phyloP scores from a whole-genome alignment of 1,140 invertebrate genomes.

The Lineus longissimus region DNA sequence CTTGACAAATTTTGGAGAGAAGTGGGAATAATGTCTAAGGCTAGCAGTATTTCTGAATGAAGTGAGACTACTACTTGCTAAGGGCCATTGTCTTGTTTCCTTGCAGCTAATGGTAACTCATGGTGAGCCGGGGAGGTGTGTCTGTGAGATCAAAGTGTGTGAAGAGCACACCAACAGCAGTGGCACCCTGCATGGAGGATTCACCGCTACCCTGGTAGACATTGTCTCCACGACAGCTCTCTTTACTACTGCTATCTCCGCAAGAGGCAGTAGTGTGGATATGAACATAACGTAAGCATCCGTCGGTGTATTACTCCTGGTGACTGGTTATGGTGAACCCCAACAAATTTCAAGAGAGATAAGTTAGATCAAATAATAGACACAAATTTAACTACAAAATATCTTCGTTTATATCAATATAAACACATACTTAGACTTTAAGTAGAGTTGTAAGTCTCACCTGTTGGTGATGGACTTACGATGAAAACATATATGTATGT shows the following conservation, averaged over 20 bases:
- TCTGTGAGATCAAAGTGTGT: conserved; percentile 68
- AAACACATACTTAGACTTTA: too few relatives aligned
- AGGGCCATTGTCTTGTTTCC: not conserved
- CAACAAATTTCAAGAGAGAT: not conserved
- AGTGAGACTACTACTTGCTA: too few relatives aligned
- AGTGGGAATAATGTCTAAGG: too few relatives aligned
- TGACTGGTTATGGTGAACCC: not conserved
- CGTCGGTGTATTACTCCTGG: not conserved
- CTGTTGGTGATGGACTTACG: too few relatives aligned
- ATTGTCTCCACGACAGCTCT: conserved; percentile 76
- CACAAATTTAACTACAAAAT: not conserved
- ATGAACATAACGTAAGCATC: conserved; percentile 67
- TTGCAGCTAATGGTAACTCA: conserved; percentile 32
- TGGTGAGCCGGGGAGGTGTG: conserved; percentile 34
- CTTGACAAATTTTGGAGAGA: too few relatives aligned
- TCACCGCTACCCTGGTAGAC: conserved; percentile 78
- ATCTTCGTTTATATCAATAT: too few relatives aligned
- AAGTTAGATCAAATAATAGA: not conserved
- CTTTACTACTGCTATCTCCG: conserved; percentile 60
- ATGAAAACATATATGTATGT: too few relatives aligned
- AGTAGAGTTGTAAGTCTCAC: too few relatives aligned
- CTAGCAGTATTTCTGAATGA: too few relatives aligned
- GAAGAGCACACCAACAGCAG: conserved; percentile 72
- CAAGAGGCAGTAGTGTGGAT: conserved; percentile 70
- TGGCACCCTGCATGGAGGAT: conserved; percentile 79